Conservation (phyloP, 2,888 invertebrate species). For the Cataglyphis albicans region DNA sequence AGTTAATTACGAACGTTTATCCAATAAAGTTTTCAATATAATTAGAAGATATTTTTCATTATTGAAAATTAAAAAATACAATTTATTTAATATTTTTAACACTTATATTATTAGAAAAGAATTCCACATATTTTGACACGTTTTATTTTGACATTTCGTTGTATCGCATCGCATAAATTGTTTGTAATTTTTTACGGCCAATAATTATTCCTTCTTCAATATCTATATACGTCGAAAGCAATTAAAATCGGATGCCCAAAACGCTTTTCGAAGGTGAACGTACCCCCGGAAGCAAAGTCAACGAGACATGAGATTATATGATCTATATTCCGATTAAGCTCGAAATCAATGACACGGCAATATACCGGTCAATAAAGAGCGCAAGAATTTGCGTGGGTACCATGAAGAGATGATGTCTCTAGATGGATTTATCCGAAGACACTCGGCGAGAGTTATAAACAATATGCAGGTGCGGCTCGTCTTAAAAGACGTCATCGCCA, state of each 20-base stretch:
- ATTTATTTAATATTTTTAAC: neutral
- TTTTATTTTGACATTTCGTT: neutral
- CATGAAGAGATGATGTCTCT: slow-evolving; percentile 60
- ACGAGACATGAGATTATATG: slow-evolving; percentile 5
- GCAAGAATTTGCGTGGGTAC: slow-evolving; percentile 72
- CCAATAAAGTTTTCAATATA: neutral
- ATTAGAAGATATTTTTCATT: neutral
- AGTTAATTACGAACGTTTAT: neutral
- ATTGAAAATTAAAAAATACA: neutral
- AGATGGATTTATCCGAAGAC: slow-evolving; percentile 48
- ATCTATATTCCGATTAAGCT: slow-evolving; percentile 13
- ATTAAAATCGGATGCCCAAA: slow-evolving; percentile 48
- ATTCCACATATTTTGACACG: neutral
- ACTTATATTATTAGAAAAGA: neutral
- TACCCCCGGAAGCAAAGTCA: slow-evolving; percentile 14
- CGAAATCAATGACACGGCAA: slow-evolving; percentile 13
- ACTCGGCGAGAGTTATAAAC: slow-evolving; percentile 66
- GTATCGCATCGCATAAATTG: neutral
- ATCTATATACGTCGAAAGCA: neutral
- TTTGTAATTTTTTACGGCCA: neutral
- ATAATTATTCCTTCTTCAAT: neutral
- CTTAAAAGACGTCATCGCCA: slow-evolving; percentile 73
- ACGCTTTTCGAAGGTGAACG: slow-evolving; percentile 52
- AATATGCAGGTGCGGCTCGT: slow-evolving; percentile 78
- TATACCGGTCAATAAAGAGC: slow-evolving; percentile 38